Base-by-base conservation (phyloP, 2,888 invertebrate species). In the Alsophila aescularia region DNA sequence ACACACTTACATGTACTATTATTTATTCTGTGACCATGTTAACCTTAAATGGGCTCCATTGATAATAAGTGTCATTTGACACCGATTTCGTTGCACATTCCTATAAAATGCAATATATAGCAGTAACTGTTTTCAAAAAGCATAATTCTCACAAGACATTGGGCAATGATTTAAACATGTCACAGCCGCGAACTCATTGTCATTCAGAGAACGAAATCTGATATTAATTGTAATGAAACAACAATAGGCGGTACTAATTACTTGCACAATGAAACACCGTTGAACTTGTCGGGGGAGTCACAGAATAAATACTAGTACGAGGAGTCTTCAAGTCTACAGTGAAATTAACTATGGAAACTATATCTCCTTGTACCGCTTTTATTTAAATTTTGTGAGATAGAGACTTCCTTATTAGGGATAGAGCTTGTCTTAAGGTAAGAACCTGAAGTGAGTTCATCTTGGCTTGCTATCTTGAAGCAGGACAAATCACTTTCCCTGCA, bases 171-270 rank as follows among this genome's bases (percentile, higher is more conserved):
- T 53, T 49, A 67, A 74, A 64, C 65, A 67, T 75, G 73, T 66
- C 72, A 72, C 64, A 69, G 69, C 65, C 69, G 61, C 63, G 43
- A 70, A 60, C 56, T 65, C 67, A 77, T 78, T 77, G 76, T 75
- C 65, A 64, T 68, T 69, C 64, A 59, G 57, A 39, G 54, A 52
- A 60, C 66, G 62, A 65, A 70, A 69, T 70, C 55, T 64, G 63
- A 66, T 72, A 58, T 57, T 60, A 58, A 75, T 71, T 71, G 66
- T 66, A 60, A 60, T 62, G 21, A 62, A 67, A 66, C 62, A 61
- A 70, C 68, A 65, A 65, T 62, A 58, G 59, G 47, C 52, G 54
- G 53, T 47, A 56, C 48, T 72, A 68, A 68, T 61, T 63, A 58
- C 59, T 67, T 63, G 64, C 60, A 65, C 64, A 62, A 62, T 61